Percentiles rank a stretch among this genome's conserved stretches.
Conservation (phyloP, 2,888 invertebrate genomes). For the Iphiclides podalirius region DNA sequence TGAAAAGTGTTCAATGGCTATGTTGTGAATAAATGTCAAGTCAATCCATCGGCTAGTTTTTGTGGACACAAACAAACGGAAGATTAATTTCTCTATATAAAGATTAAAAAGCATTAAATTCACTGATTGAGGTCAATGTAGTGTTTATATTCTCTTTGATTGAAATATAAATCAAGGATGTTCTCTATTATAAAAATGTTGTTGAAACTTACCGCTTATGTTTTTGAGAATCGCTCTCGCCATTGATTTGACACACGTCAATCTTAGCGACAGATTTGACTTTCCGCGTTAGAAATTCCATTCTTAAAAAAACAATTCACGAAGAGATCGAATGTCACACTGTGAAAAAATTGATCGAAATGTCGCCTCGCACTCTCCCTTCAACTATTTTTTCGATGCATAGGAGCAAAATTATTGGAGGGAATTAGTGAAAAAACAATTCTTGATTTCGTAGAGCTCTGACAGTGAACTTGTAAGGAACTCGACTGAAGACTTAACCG, state of each 20-base stretch:
- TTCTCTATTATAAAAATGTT: background rate
- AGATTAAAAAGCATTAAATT: background rate
- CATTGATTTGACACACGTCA: conserved; percentile 64
- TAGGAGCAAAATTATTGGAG: conserved; percentile 14
- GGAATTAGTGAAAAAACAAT: conserved; percentile 15
- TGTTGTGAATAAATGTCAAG: too few relatives aligned
- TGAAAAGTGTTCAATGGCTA: too few relatives aligned
- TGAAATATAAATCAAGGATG: background rate
- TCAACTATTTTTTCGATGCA: conserved; percentile 12
- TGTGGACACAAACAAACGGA: background rate
- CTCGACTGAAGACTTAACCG: conserved; percentile 57
- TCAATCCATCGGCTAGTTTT: too few relatives aligned
- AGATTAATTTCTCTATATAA: background rate
- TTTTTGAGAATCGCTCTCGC: conserved; percentile 43
- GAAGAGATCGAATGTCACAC: conserved; percentile 54
- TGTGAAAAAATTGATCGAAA: conserved; percentile 26
- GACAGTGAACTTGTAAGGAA: conserved; percentile 31
- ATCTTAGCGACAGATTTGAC: conserved; percentile 55
- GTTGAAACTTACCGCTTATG: conserved; percentile 52
- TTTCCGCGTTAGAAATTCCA: conserved; percentile 65
- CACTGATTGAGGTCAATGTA: too few relatives aligned
- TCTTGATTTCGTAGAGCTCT: conserved; percentile 41
- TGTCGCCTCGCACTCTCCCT: background rate
- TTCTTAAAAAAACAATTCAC: conserved; percentile 42
- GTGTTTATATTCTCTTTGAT: too few relatives aligned